Evolutionary conservation across 2,888 invertebrate species (phyloP), one percentile per base, ranked within the genome.

Genomic region (Candidula unifasciata): DNA sequence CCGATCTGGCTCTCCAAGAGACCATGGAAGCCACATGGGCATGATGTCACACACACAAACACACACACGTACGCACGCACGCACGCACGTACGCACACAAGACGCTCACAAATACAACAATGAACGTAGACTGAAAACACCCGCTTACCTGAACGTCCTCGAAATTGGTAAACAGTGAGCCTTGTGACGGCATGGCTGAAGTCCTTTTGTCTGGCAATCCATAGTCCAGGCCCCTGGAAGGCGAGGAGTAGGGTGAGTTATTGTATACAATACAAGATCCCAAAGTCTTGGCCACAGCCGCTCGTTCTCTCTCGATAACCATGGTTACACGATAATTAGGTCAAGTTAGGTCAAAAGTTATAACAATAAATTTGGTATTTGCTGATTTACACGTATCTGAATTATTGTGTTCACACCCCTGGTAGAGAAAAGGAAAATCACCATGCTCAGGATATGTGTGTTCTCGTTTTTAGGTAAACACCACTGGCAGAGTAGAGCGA

Each of bases 101-200:
- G n/a, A n/a, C n/a, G n/a, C n/a, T n/a, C n/a, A n/a, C n/a, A n/a
- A n/a, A n/a, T n/a, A n/a, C n/a, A n/a, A n/a, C n/a, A n/a, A n/a
- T n/a, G n/a, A n/a, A n/a, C n/a, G n/a, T n/a, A n/a, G n/a, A n/a
- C n/a, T n/a, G n/a, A n/a, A n/a, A 60, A 21, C 21, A 60, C 60
- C 24, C 2, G 37, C 90, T 88, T 88, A 93, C 93, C 92, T 93
- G 93, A 21, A 93, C 93, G 82, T 93, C 93, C 87, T 93, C 93
- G 83, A 93, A 93, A 89, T 93, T 93, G 71, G 93, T 93, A 89
- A 93, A 93, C 81, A 93, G 92, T 1, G 92, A 93, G 8, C 93
- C 93, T 77, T 93, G 91, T 24, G 93, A 93, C 30, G 93, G 92
- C 91, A 92, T 91, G 66, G 92, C 88, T 71, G 91, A 90, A 30